These are phyloP conservation scores for Osmerus eperlanus DNA, from an alignment of 2,113 vertebrate genomes.

Conservation along the genomic window DNA sequence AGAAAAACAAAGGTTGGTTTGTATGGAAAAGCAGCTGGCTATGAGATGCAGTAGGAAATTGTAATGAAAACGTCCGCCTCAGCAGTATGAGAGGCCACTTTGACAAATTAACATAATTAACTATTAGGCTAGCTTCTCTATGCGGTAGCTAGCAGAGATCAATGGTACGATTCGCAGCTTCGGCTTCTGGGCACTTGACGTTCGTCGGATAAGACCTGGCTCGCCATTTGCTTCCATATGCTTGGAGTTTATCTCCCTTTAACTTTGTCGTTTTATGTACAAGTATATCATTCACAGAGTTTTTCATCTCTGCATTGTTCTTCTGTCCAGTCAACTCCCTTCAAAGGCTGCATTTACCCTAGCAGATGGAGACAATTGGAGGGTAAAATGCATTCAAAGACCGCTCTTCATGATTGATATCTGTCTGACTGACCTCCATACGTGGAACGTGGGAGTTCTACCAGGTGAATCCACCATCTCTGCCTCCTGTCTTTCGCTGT, in stretches of 20 bases:
- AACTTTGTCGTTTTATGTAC: not conserved
- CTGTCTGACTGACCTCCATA: too few relatives aligned
- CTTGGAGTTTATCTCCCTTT: not conserved
- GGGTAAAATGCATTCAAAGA: not conserved
- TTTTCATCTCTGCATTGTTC: not conserved
- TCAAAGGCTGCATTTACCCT: not conserved
- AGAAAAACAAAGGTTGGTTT: not conserved
- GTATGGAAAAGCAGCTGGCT: not conserved
- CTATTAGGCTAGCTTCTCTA: not conserved
- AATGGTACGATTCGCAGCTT: not conserved
- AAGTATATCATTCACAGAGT: not conserved
- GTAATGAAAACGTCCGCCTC: not conserved
- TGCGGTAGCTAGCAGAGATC: not conserved
- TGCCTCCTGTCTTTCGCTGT: slow-evolving; percentile 9
- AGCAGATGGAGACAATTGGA: not conserved
- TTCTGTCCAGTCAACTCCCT: not conserved
- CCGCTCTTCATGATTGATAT: too few relatives aligned
- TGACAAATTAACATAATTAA: not conserved
- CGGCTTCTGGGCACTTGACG: not conserved
- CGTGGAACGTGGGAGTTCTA: slow-evolving; percentile 12
- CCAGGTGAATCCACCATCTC: slow-evolving; percentile 33
- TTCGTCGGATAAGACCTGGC: not conserved
- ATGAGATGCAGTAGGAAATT: not conserved
- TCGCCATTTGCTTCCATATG: not conserved
- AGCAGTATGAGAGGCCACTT: not conserved